These are phyloP conservation scores for Spheniscus mendiculus DNA, from an alignment of 2,113 vertebrate species.

Conservation along the genomic window DNA sequence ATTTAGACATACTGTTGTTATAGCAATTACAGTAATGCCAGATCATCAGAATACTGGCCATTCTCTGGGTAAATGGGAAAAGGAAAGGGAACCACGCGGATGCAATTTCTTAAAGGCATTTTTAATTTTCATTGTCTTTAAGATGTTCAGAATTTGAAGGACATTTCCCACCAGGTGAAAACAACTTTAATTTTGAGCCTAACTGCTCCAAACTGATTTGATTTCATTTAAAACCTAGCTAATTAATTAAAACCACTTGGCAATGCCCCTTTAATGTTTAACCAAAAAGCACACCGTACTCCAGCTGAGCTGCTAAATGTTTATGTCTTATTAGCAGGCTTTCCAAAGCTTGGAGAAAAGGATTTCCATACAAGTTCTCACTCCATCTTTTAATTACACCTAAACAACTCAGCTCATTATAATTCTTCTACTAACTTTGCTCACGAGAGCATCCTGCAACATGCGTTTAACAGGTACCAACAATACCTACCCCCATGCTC, in stretches of 20 bases:
- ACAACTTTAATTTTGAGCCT: conserved; percentile 14
- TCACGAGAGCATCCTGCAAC: background rate
- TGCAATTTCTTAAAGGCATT: background rate
- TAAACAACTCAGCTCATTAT: background rate
- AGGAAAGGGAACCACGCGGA: background rate
- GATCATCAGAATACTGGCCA: background rate
- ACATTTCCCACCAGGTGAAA: conserved; percentile 26
- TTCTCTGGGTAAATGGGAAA: background rate
- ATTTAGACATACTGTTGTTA: background rate
- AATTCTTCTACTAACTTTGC: background rate
- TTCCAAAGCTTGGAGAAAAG: conserved; percentile 26
- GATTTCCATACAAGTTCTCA: background rate
- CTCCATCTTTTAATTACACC: conserved; percentile 29
- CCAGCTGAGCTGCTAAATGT: conserved; percentile 52
- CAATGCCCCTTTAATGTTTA: conserved; percentile 43
- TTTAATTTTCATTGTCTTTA: background rate
- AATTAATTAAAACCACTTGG: conserved; percentile 49
- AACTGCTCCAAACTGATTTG: conserved; percentile 19
- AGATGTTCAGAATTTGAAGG: background rate
- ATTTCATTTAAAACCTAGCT: conserved; percentile 39
- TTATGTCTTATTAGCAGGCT: conserved; percentile 22
- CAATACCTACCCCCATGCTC: background rate
- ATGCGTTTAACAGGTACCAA: background rate
- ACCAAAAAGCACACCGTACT: conserved; percentile 8
- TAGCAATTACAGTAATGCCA: background rate